Evolutionary conservation across 2,113 vertebrate genomes (phyloP).

Genomic region (Trematocara variabile): DNA sequence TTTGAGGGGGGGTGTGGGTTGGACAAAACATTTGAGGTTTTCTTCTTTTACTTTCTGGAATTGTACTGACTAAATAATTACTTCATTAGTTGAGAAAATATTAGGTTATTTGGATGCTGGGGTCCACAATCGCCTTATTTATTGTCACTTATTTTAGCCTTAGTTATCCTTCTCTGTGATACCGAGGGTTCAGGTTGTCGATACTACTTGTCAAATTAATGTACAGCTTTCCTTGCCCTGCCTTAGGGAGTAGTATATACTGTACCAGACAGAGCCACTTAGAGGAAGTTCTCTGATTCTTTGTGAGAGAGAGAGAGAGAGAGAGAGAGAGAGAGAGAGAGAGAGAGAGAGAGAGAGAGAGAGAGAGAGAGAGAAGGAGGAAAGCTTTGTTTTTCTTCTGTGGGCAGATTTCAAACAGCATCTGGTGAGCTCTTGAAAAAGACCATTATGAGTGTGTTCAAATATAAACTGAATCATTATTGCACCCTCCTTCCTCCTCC

Average conservation of each 20-base stretch:
- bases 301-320: neutral
- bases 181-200: neutral
- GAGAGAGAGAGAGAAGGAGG: neutral
- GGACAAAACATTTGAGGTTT: neutral
- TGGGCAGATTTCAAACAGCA: constrained; percentile 78
- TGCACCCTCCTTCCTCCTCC: constrained; percentile 17
- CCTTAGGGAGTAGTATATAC: constrained; percentile 20
- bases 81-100: neutral
- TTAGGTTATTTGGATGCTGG: neutral
- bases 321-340: neutral
- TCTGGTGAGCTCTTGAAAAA: constrained; percentile 74
- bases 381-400: constrained; percentile 62
- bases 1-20: neutral
- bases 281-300: constrained; percentile 41
- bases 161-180: neutral
- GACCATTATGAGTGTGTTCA: constrained; percentile 57
- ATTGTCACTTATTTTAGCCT: neutral
- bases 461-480: constrained; percentile 68
- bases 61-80: neutral
- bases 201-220: constrained; percentile 24
- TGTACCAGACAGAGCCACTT: constrained; percentile 23
- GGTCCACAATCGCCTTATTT: neutral
- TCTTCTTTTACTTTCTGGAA: neutral
- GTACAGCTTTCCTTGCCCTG: neutral
- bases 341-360: neutral